A percentile compares a stretch with the other conserved stretches of the same genome.
These are phyloP conservation scores for Trinorchestia longiramus DNA, from an alignment of 1,140 invertebrate genomes.

Conservation along the genomic window DNA sequence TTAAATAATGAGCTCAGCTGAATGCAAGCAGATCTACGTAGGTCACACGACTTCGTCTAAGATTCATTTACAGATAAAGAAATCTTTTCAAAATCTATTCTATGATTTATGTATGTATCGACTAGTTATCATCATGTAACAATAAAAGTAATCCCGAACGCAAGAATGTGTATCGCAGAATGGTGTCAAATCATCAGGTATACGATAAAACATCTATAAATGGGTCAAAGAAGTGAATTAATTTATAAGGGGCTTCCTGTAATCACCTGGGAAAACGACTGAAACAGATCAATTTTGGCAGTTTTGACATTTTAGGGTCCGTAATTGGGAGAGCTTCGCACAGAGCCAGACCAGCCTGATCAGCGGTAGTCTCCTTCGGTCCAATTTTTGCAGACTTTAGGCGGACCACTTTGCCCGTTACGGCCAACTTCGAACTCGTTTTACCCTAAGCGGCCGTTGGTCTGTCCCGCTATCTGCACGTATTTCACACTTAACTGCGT, in stretches of 20 bases:
- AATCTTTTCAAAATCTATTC: too few species aligned
- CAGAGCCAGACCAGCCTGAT: constrained; percentile 5
- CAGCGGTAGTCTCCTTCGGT: constrained; percentile 16
- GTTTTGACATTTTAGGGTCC: not conserved
- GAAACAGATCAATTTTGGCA: not conserved
- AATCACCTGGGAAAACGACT: not conserved
- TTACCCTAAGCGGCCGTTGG: constrained; percentile 51
- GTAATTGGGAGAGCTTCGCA: not conserved
- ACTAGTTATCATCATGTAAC: too few species aligned
- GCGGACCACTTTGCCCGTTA: constrained; percentile 26
- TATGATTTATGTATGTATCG: too few species aligned
- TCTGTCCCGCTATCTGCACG: constrained; percentile 44
- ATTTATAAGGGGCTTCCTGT: not conserved
- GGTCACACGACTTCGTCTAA: too few species aligned
- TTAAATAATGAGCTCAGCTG: not conserved
- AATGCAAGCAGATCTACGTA: not conserved
- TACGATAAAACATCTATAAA: not conserved
- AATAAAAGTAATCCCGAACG: too few species aligned
- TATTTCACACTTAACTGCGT: constrained; percentile 53
- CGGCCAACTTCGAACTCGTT: constrained; percentile 21
- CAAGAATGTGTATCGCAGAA: too few species aligned
- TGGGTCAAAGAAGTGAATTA: not conserved
- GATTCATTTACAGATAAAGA: too few species aligned
- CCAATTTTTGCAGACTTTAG: not conserved
- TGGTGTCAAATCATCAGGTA: not conserved